Base-by-base conservation (phyloP, 2,797 vertebrate species). In the Pseudomugil tenellus region DNA sequence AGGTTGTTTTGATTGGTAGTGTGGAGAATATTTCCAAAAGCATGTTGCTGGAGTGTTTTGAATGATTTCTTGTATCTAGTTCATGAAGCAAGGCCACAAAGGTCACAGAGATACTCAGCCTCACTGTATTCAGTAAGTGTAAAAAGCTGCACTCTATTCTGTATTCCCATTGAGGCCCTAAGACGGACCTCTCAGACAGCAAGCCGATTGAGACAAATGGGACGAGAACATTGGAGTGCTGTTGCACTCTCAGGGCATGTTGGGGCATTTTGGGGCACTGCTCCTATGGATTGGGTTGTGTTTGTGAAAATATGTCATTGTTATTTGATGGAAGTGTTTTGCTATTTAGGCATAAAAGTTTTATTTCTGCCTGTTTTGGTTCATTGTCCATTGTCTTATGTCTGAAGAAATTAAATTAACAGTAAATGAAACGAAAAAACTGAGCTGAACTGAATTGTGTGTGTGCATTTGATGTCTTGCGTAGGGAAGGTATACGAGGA, bases 191-290 rank as follows among this genome's bases (percentile, higher is more conserved):
- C 69, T 86, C 76, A 84, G 89, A 90, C 90, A 91, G 83, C 72
- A 31, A 65, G 49, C 84, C 80, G 51, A 93, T 91, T 88, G 91
- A 93, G 89, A 93, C 90, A 90, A 92, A 93, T 91, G 87, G 86
- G 75, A 78, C 29, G 16, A 74, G 77, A 74, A 75, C 76, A 77
- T 76, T 71, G 83, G 84, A 85, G 85, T 72, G 79, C 81, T 81
- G 71, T 79, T 84, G 67, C 78, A 67, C 81, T 84, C 72, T 79
- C 46, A 54, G 72, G 71, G 51, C 57, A 79, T 67, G 78, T 67
- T 83, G 80, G 75, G 82, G 79, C 67, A 81, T 85, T 87, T 79
- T 77, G 67, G 73, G 70, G 9, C 67, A 67, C 48, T 64, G 70
- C 72, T 76, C 54, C 53, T 82, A 75, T 83, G 67, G 78, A 37